Evolutionary conservation across 1,140 invertebrate species (phyloP).

Genomic region (Zeugodacus cucurbitae): DNA sequence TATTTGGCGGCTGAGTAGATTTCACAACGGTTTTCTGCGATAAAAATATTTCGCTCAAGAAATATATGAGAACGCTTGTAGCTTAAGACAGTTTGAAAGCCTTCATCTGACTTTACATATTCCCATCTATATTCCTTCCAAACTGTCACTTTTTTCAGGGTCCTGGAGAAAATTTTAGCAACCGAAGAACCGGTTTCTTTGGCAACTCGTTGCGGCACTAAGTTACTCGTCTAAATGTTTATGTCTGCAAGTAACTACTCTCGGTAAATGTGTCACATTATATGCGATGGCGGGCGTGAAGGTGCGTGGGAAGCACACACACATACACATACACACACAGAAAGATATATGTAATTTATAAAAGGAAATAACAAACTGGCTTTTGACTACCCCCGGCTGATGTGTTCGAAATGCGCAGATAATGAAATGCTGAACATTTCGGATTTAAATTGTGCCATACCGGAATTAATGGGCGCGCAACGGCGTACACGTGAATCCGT

Average conservation of each 20-base stretch:
- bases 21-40: background rate
- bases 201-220: background rate
- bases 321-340: background rate
- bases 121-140: no score
- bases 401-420: conserved; percentile 6
- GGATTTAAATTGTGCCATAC: conserved; percentile 22
- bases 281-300: background rate
- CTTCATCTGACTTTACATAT: no score
- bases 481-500: background rate
- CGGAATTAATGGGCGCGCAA: background rate
- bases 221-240: background rate
- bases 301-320: background rate
- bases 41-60: no score
- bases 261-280: conserved; percentile 6
- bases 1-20: background rate
- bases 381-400: background rate
- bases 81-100: no score
- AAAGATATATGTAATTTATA: background rate
- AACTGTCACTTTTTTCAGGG: no score
- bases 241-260: background rate
- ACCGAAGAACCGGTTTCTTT: no score
- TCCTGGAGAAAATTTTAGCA: no score
- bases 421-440: conserved; percentile 27
- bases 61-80: no score
- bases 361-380: background rate